Base-by-base conservation (phyloP, 2,888 invertebrate genomes). In the Drosophila anomalata region DNA sequence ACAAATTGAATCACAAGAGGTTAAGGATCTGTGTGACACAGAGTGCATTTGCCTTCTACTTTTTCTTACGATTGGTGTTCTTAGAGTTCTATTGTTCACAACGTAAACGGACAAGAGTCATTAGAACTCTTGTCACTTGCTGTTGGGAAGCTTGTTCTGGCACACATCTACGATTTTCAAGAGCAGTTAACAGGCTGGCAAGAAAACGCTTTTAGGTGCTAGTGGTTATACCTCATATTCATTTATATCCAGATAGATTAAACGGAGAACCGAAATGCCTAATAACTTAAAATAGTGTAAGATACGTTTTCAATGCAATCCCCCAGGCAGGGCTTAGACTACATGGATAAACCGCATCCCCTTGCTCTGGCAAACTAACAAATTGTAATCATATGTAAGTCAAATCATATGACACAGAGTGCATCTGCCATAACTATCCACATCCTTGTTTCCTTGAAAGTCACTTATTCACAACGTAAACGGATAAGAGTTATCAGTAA, bases 171-270 rank as follows among this genome's bases (percentile, higher is more conserved):
- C 87, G 81, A 79, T 87, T 87, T 84, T 84, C 87, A 70, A 70
- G 75, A 66, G 76, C 84, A 67, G 60, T 71, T 3, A 60, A 39
- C 39, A 5, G 52, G 72, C 76, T 55, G 26, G 60, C 84, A 73
- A 73, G 84, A 86, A 80, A 84, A 80, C 81, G 84, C 79, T 79
- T 79, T 79, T 70, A 77, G 79, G 78, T 83, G 79, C 80, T 6
- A 4, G 3, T 12, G 9, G 31, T 3, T 12, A 26, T 9, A 12
- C 7, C 42, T 7, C 22, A 24, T 6, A 11, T 11, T 3, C 11
- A 31, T 31, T 11, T 1, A 31, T 11, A 31, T 31, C 31, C 9
- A 31, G 6, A 0, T 31, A 2, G 2, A 2, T 9, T 11, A 31
- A 31, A 11, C 3, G 11, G 11, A 11, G 9, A 31, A 9, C 9